phyloP scores from a whole-genome alignment of 2,113 vertebrate genomes.

The Noturus placidus region DNA sequence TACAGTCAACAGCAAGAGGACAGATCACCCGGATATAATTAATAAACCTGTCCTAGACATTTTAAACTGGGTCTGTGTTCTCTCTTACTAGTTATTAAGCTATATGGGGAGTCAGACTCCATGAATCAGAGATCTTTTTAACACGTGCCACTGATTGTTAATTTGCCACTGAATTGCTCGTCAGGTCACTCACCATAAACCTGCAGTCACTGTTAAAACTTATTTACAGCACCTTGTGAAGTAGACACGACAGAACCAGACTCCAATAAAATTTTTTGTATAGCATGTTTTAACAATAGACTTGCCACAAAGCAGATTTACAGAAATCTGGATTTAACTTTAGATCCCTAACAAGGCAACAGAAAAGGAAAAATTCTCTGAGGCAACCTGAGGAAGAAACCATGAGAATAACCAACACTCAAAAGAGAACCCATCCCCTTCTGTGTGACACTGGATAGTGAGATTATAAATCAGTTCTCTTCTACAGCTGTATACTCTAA shows the following conservation, averaged over 20 bases:
- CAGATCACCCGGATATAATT: not conserved
- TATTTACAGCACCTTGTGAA: not conserved
- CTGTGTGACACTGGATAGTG: not conserved
- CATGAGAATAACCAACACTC: not conserved
- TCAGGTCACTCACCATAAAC: not conserved
- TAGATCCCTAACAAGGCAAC: not conserved
- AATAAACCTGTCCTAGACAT: not conserved
- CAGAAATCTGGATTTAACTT: not conserved
- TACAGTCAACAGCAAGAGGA: not conserved
- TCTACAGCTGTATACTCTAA: not conserved
- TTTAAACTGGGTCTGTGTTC: not conserved
- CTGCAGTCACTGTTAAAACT: not conserved
- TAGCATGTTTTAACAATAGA: not conserved
- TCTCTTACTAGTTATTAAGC: not conserved
- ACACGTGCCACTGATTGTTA: not conserved
- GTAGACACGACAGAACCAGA: not conserved
- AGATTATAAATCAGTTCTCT: not conserved
- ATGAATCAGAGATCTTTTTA: conserved; percentile 31
- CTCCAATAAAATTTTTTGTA: not conserved
- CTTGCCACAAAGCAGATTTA: not conserved
- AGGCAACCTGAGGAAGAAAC: not conserved
- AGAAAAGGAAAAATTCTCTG: not conserved
- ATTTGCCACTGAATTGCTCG: not conserved
- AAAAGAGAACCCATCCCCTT: not conserved
- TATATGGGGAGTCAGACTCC: not conserved